Evolutionary conservation across 35 echinoderm and acorn worm species (phyloP), one percentile per base, ranked within the genome.

Genomic region (Patiria miniata): DNA sequence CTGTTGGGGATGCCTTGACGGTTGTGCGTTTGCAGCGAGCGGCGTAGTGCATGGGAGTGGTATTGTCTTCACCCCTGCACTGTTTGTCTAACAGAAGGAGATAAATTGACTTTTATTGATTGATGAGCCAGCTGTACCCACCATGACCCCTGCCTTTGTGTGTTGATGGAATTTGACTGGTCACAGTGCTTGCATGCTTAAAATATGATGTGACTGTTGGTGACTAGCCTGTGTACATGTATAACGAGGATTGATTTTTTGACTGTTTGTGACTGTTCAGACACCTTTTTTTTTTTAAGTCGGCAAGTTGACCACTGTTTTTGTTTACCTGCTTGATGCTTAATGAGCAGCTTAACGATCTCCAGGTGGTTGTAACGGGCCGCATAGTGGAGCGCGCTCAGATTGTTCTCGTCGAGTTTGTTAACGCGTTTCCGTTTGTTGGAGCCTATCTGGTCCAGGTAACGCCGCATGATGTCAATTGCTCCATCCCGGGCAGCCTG

Each of bases 401-500:
- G 69, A 3, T 89, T 88, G 34, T 99, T 94, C 52, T 99, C 96
- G 81, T 99, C 96, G 2, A 89, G 81, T 68, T 76, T 78, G 47
- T 99, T 95, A 21, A 99, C 73, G 29, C 57, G 81, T 7, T 54
- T 82, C 78, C 60, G 88, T 26, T 82, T 88, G 28, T 87, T 85
- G 23, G 65, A 68, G 0, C 42, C 40, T 30, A 97, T 87, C 68
- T 80, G 78, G 0, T 86, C 61, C 19, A 97, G 61, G 8, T 93
- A 79, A 39, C 78, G 77, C 65, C 78, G 29, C 91, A 97, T 90
- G 15, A 86, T 57, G 8, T 86, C 61, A 16, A 68, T 39, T 51
- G 93, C 90, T 56, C 95, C 95, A 90, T 97, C 95, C 44, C 95
- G 55, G 73, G 95, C 91, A 52, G 87, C 85, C 95, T 97, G 60